Conservation (phyloP, 37 sponge, comb jelly and placozoan genomes). For the Hexactinellida sp. region DNA sequence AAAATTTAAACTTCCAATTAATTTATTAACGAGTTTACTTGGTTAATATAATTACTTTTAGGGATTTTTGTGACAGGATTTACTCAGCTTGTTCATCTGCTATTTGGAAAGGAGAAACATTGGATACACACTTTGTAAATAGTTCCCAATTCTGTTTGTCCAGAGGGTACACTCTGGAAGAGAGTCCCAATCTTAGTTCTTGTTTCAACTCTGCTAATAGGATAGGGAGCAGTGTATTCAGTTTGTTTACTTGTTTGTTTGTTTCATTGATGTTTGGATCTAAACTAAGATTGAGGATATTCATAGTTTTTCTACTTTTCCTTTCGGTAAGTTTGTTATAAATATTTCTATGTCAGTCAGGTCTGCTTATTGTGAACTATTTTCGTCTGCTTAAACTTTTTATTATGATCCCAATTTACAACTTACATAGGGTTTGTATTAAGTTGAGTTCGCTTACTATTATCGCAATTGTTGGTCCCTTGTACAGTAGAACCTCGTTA, state of each 20-base stretch:
- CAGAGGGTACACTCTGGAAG: neutral
- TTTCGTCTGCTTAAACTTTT: neutral
- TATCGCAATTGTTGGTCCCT: no score
- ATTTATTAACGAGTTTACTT: no score
- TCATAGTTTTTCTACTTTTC: neutral
- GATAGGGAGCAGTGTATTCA: neutral
- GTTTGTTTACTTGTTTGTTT: neutral
- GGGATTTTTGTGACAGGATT: neutral
- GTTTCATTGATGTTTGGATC: neutral
- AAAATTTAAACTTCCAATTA: no score
- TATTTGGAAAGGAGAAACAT: neutral
- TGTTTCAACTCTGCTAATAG: neutral
- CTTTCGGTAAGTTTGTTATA: neutral
- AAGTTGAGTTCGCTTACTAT: no score
- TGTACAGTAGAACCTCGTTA: no score
- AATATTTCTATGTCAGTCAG: neutral
- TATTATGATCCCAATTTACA: no score
- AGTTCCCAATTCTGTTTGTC: neutral
- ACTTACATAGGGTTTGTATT: no score
- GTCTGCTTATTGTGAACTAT: no score
- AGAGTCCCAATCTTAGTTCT: neutral
- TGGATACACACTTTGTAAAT: neutral
- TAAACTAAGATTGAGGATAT: neutral
- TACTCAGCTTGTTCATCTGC: neutral
- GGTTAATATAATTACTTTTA: no score